phyloP scores from a whole-genome alignment of 2,888 invertebrate genomes.

The Hirtodrosophila trivittata region DNA sequence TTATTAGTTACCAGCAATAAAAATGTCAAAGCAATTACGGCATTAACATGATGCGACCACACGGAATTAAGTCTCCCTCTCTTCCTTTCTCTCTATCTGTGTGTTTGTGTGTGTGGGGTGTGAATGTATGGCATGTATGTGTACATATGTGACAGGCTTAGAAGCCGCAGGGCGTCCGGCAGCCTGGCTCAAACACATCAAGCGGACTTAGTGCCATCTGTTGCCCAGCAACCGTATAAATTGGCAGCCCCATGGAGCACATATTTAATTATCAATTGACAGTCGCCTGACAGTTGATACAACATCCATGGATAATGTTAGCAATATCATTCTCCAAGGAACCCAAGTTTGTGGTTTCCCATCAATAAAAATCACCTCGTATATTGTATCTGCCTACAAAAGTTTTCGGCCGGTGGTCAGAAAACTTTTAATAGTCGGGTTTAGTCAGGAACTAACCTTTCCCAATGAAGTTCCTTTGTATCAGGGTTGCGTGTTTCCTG shows the following conservation, averaged over 20 bases:
- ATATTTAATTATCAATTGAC: conserved; percentile 75
- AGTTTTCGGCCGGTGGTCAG: conserved; percentile 37
- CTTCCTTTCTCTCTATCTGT: no score
- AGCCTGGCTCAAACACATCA: conserved; percentile 58
- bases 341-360: conserved; percentile 18
- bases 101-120: no score
- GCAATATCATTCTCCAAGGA: background rate
- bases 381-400: conserved; percentile 46
- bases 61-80: conserved; percentile 21
- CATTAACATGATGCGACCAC: conserved; percentile 39
- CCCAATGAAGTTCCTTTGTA: conserved; percentile 1
- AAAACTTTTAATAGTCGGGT: conserved; percentile 41
- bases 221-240: conserved; percentile 8
- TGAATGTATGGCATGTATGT: background rate
- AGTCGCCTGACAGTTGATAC: conserved; percentile 64
- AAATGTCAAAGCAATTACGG: conserved; percentile 62
- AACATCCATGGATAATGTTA: conserved; percentile 13
- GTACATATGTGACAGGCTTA: conserved; percentile 6
- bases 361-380: conserved; percentile 68
- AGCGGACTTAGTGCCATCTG: conserved; percentile 54
- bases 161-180: conserved; percentile 1
- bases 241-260: conserved; percentile 11
- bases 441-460: conserved; percentile 6
- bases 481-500: conserved; percentile 52
- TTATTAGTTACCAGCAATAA: conserved; percentile 69